phyloP scores from a whole-genome alignment of 2,797 vertebrate genomes.

The Uromys caudimaculatus region DNA sequence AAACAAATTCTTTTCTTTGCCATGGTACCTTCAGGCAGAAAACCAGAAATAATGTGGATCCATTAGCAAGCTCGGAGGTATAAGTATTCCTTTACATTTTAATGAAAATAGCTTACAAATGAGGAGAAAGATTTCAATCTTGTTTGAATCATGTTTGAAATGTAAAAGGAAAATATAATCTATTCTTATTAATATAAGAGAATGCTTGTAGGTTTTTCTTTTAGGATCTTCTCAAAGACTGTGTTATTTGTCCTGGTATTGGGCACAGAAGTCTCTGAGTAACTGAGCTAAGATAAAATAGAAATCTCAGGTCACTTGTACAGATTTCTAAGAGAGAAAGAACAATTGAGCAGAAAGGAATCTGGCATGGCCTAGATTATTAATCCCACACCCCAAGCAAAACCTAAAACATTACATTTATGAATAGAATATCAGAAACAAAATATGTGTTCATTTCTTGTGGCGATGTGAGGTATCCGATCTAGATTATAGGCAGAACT shows the following conservation, averaged over 20 bases:
- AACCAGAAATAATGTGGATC: slow-evolving; percentile 75
- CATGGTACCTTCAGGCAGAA: slow-evolving; percentile 37
- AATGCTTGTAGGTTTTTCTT: slow-evolving; percentile 12
- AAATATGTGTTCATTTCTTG: slow-evolving; percentile 84
- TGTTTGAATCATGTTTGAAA: slow-evolving; percentile 66
- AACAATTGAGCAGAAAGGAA: not conserved
- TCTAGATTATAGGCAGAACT: slow-evolving; percentile 84
- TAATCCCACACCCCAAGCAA: slow-evolving; percentile 45
- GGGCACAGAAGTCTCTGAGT: not conserved
- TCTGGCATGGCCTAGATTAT: slow-evolving; percentile 8
- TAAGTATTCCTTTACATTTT: slow-evolving; percentile 80
- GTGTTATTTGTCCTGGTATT: slow-evolving; percentile 8
- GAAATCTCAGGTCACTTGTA: slow-evolving; percentile 45
- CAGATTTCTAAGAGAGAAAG: not conserved
- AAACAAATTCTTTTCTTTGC: slow-evolving; percentile 77
- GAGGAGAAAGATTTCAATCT: slow-evolving; percentile 76
- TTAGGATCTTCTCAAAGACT: slow-evolving; percentile 27
- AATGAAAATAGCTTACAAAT: slow-evolving; percentile 69
- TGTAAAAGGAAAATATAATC: slow-evolving; percentile 68
- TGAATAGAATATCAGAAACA: slow-evolving; percentile 85
- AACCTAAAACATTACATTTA: slow-evolving; percentile 82
- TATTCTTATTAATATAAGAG: slow-evolving; percentile 74
- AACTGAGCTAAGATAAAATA: not conserved
- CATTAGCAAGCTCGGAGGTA: slow-evolving; percentile 70
- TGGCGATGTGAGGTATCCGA: slow-evolving; percentile 85